A percentile compares a stretch with the other conserved stretches of the same genome.
Evolutionary conservation across 2,797 vertebrate genomes (phyloP).

Genomic region (Falco biarmicus): DNA sequence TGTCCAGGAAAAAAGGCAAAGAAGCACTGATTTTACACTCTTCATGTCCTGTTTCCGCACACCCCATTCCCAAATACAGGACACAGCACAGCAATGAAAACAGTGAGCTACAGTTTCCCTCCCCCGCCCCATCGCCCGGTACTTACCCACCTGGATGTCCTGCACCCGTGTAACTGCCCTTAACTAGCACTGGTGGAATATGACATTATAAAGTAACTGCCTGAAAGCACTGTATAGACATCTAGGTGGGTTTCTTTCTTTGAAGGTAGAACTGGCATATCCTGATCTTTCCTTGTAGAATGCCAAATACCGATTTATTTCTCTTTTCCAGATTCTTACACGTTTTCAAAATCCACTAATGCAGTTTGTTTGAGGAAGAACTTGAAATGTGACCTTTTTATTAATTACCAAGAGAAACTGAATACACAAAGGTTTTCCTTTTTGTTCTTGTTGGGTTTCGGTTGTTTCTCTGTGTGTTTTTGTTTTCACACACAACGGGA

Average conservation of each 20-base stretch:
- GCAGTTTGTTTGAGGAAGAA: background rate
- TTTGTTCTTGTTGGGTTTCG: background rate
- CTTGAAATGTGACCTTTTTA: background rate
- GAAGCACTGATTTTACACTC: background rate
- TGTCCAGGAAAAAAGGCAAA: background rate
- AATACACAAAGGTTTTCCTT: background rate
- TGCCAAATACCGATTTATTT: background rate
- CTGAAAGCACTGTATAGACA: background rate
- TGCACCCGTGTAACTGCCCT: background rate
- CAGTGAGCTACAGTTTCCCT: background rate
- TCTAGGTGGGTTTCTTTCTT: background rate
- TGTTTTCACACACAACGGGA: background rate
- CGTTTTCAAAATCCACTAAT: background rate
- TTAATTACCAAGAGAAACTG: background rate
- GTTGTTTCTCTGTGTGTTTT: background rate
- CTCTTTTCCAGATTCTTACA: background rate
- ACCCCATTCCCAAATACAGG: background rate
- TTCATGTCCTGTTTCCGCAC: background rate
- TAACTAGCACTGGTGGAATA: accelerated
- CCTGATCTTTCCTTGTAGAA: background rate
- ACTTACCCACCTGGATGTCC: background rate
- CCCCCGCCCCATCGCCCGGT: accelerated
- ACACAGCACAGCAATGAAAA: background rate
- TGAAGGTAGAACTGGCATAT: background rate
- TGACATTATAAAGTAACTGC: background rate